Base-by-base conservation (phyloP, 2,797 vertebrate genomes). In the Pangasius krempfi region DNA sequence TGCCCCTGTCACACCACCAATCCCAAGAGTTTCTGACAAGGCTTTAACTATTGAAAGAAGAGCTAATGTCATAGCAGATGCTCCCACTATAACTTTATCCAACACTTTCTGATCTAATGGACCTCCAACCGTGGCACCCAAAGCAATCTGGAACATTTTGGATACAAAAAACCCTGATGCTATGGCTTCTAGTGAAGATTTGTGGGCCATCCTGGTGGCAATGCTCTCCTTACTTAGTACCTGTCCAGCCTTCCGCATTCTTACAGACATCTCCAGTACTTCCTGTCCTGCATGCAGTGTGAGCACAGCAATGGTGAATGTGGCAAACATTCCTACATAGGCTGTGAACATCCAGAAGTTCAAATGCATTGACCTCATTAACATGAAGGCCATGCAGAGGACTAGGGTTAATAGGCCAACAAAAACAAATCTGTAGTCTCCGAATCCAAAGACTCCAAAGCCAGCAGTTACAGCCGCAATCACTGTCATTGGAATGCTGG, bases 211-310 rank as follows among this genome's bases (percentile, higher is more conserved):
- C 3, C 14, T 56, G 10, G 73, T 54, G 27, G 54, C 54, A 30
- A 91, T 79, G 22, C 56, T 89, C 58, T 92, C 91, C 8, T 68
- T 91, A 44, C 83, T 89, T 27, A 92, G 13, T 0, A 47, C 3
- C 25, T 76, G 62, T 81, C 92, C 91, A 5, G 85, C 85, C 13
- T 56, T 84, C 0, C 9, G 84, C 90, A 91, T 91, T 73, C 56
- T 89, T 52, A 88, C 66, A 8, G 86, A 89, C 85, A 68, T 78
- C 5, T 86, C 91, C 14, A 87, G 44, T 60, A 85, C 90, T 37
- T 93, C 91, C 84, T 93, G 91, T 4, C 90, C 91, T 3, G 91
- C 91, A 25, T 91, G 90, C 64, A 92, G 87, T 0, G 92, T 93
- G 58, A 93, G 88, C 4, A 93, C 88, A 52, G 89, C 89, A 7